Evolutionary conservation across 2,888 invertebrate genomes (phyloP), one percentile per base, ranked within the genome.

Genomic region (Thecocarcelia acutangulata): DNA sequence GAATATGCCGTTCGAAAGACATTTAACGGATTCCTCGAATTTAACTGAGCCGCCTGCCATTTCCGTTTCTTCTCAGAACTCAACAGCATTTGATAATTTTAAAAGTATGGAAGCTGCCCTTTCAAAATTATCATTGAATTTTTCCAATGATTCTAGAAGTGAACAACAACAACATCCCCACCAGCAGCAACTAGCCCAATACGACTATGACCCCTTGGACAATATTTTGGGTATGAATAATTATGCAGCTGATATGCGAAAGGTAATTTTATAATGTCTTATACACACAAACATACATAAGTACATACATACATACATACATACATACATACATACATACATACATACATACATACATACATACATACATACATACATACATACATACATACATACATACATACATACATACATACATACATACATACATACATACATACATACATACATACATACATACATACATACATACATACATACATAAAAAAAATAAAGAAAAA

Each of bases 51-150:
- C 72, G 64, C 54, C 75, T 75, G 70, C 68, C 50, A 72, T 56
- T 52, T 28, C 13, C 56, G 59, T 73, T 66, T 52, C 48, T 76
- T 44, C 83, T 75, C 59, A 83, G 50, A 56, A 68, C 52, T 54
- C 76, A 56, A 50, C 66, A 15, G 52, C 78, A 78, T 83, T 82
- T 58, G 85, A 84, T 73, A 85, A 85, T 72, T 85, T 83, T 68
- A 76, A 82, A 64, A 85, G 82, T 40, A 84, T 86, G 70, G 84
- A 85, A 81, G 85, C 84, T 72, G 84, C 85, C 42, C 69, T 86
- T 37, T 83, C 83, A 24, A 85, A 86, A 68, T 64, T 85, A 42
- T 72, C 85, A 58, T 70, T 52, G 83, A 85, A 74, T 63, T 85
- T 70, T 83, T 83, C 56, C 15, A 78, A 82, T 78, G 74, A 82